These are phyloP conservation scores for Macrotis lagotis DNA, from an alignment of 2,113 vertebrate genomes.

Conservation along the genomic window DNA sequence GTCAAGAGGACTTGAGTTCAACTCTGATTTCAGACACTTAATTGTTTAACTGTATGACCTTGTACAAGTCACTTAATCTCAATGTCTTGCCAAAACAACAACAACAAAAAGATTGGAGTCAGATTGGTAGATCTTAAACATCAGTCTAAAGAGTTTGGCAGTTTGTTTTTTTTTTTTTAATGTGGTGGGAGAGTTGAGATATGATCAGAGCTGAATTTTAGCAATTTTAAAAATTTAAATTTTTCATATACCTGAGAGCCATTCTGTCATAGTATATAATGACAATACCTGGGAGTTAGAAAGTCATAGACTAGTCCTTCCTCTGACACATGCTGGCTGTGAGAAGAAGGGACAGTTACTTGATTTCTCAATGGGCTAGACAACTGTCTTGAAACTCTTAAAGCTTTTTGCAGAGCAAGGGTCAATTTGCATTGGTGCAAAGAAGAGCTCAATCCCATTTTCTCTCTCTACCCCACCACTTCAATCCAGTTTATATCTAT, in stretches of 20 bases:
- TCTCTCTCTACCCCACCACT: background rate
- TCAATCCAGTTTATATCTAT: background rate
- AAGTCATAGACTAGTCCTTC: background rate
- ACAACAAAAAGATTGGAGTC: background rate
- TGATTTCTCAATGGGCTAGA: background rate
- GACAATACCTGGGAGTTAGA: background rate
- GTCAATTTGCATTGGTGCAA: background rate
- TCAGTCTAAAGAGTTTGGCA: background rate
- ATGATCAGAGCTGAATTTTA: background rate
- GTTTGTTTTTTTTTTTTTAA: background rate
- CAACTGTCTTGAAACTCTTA: background rate
- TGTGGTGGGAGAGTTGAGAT: background rate
- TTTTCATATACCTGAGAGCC: background rate
- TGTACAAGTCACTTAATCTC: too few species aligned
- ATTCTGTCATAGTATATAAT: background rate
- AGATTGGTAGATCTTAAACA: background rate
- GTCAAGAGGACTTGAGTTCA: too few species aligned
- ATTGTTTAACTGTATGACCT: too few species aligned
- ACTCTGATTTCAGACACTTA: too few species aligned
- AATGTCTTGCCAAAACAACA: too few species aligned
- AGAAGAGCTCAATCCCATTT: background rate
- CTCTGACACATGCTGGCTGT: background rate
- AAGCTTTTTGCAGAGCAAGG: background rate
- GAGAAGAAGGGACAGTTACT: background rate
- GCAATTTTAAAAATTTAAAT: background rate